Conservation (phyloP, 1,140 invertebrate species). For the Portunus trituberculatus region DNA sequence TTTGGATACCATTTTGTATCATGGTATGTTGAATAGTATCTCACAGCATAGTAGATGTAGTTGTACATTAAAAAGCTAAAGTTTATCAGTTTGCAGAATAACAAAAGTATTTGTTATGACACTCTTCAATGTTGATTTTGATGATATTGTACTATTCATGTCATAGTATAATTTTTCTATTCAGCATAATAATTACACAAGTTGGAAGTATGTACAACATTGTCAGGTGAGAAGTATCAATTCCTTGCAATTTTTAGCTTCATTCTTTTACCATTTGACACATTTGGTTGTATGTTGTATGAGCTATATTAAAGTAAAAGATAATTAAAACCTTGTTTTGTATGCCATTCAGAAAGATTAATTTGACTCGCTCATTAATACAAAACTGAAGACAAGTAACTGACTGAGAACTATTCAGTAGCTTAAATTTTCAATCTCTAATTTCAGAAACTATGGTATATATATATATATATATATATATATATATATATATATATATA, state of each 20-base stretch:
- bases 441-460: no score
- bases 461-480: no score
- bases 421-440: no score
- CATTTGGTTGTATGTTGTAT: constrained; percentile 44
- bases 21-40: background rate
- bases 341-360: background rate
- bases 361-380: background rate
- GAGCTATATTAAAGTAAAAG: constrained; percentile 29
- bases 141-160: background rate
- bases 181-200: constrained; percentile 21
- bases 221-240: background rate
- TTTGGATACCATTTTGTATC: constrained; percentile 15
- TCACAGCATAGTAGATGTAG: constrained; percentile 3
- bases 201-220: background rate
- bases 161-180: background rate
- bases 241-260: background rate
- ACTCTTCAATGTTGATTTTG: background rate
- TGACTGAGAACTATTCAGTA: no score
- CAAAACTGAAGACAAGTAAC: no score
- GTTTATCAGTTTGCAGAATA: constrained; percentile 11
- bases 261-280: constrained; percentile 36
- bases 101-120: background rate
- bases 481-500: no score
- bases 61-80: background rate
- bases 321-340: background rate